A percentile compares a stretch with the other conserved stretches of the same genome.
phyloP scores from a whole-genome alignment of 2,888 invertebrate species.

The Athetis lepigone region DNA sequence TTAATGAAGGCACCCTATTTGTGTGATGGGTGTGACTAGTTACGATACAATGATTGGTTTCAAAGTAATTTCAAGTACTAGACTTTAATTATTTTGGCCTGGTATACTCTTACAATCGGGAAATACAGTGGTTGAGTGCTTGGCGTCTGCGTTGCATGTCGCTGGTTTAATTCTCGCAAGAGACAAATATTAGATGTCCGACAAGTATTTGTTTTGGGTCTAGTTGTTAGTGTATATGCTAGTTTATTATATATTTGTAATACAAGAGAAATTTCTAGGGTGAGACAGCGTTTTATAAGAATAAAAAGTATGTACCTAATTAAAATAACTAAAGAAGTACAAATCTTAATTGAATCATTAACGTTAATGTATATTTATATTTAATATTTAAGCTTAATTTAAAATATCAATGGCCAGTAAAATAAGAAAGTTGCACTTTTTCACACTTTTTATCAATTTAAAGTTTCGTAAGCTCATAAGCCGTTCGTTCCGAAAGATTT shows the following conservation, averaged over 20 bases:
- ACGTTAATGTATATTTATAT: neutral
- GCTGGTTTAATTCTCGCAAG: too few species aligned
- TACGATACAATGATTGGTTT: conserved; percentile 29
- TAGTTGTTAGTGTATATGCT: too few species aligned
- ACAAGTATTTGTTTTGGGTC: too few species aligned
- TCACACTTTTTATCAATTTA: conserved; percentile 27
- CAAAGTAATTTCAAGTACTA: neutral
- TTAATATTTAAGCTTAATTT: neutral
- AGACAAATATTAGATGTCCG: too few species aligned
- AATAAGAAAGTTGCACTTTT: conserved; percentile 6
- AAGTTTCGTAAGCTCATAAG: conserved; percentile 36
- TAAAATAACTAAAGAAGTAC: neutral
- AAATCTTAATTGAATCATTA: conserved; percentile 23
- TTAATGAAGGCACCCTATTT: conserved; percentile 46
- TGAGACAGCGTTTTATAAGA: too few species aligned
- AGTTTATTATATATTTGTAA: too few species aligned
- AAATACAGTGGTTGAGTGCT: too few species aligned
- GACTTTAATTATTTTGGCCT: conserved; percentile 11
- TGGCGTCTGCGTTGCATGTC: too few species aligned
- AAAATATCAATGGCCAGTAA: conserved; percentile 10
- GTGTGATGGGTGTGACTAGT: conserved; percentile 31
- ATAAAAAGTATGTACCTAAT: too few species aligned
- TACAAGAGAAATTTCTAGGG: too few species aligned
- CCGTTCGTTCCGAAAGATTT: conserved; percentile 36
- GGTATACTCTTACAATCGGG: too few species aligned